phyloP scores from a whole-genome alignment of 2,797 vertebrate species.

The Malacoraja senta region DNA sequence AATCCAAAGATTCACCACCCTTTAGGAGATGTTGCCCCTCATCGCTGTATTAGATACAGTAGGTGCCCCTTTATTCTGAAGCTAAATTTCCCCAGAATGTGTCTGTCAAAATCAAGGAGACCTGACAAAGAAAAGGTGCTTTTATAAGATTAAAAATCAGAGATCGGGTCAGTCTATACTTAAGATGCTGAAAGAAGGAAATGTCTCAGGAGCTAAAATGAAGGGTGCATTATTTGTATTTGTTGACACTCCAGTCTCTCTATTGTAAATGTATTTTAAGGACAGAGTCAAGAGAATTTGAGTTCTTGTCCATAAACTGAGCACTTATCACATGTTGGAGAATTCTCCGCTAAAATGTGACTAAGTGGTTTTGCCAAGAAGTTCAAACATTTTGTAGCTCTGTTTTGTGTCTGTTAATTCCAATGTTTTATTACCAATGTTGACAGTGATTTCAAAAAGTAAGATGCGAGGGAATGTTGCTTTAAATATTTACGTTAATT shows the following conservation, averaged over 20 bases:
- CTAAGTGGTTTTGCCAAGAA: conserved; percentile 19
- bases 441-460: conserved; percentile 31
- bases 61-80: not conserved
- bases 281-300: not conserved
- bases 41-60: too few relatives aligned
- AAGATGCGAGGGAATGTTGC: not conserved
- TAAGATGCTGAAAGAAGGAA: not conserved
- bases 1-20: too few relatives aligned
- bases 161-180: not conserved
- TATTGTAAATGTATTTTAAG: not conserved
- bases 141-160: not conserved
- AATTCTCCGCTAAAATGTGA: conserved; percentile 16
- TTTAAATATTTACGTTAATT: conserved; percentile 35
- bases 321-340: not conserved
- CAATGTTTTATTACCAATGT: conserved; percentile 19
- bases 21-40: too few relatives aligned
- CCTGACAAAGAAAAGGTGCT: not conserved
- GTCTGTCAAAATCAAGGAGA: not conserved
- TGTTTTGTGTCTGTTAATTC: conserved; percentile 35
- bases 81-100: not conserved
- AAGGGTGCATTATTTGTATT: not conserved
- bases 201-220: not conserved
- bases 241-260: not conserved
- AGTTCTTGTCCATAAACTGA: conserved; percentile 22
- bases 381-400: conserved; percentile 22